Evolutionary conservation across 2,888 invertebrate genomes (phyloP), one percentile per base, ranked within the genome.

Genomic region (Pseudococcus viburni): DNA sequence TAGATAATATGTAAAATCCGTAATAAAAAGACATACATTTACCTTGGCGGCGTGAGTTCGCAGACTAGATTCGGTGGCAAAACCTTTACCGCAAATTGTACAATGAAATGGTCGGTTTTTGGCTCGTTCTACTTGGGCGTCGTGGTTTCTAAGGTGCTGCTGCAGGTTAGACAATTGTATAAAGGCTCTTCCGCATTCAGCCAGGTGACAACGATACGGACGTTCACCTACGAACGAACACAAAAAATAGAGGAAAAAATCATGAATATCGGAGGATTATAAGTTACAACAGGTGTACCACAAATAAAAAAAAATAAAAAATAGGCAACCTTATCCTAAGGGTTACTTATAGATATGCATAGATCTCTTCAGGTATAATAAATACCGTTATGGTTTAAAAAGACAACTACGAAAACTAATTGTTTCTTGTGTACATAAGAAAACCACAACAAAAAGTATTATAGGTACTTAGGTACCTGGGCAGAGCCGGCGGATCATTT

Each of bases 41-140:
- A 98, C 98, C 97, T 98, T 98, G 92, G 97, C 96, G 91, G 98
- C 97, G 92, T 98, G 98, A 89, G 98, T 98, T 92, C 98, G 94
- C 90, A 98, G 94, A 92, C 97, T 98, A 92, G 97, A 97, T 92
- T 98, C 98, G 83, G 98, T 98, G 89, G 98, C 98, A 92, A 98
- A 98, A 80, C 98, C 97, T 91, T 98, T 97, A 89, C 98, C 98
- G 92, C 98, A 98, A 91, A 98, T 97, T 92, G 96, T 97, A 93
- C 98, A 98, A 91, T 98, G 97, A 93, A 97, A 98, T 88, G 98
- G 98, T 89, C 98, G 94, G 93, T 97, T 98, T 92, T 98, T 98
- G 91, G 98, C 97, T 90, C 98, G 94, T 91, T 98, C 97, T 90
- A 97, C 96, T 92, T 98, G 98, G 89, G 98, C 97, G 92, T 98